Evolutionary conservation across 2,888 invertebrate genomes (phyloP).

Genomic region (Ctena decussata): DNA sequence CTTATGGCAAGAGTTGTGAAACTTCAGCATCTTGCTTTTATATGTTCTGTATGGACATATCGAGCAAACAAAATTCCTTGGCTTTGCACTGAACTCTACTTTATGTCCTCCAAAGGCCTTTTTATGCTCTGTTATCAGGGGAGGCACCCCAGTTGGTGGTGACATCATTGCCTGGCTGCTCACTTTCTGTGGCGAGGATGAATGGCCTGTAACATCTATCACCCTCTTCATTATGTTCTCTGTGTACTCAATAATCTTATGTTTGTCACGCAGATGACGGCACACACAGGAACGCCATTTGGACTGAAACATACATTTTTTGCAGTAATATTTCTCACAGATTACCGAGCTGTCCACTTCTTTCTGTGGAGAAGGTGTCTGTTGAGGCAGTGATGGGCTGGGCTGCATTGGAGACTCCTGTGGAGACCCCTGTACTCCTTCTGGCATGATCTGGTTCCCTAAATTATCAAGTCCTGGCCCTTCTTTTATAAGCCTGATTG

Average conservation of each 20-base stretch:
- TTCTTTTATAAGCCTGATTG: conserved; percentile 70
- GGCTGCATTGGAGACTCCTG: background rate
- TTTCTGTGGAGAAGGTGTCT: background rate
- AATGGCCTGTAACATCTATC: background rate
- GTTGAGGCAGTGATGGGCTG: background rate
- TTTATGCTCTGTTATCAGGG: background rate
- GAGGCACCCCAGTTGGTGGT: background rate
- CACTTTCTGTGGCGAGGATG: background rate
- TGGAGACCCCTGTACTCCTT: conserved; percentile 6
- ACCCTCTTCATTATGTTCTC: conserved; percentile 39
- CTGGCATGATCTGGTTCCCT: conserved; percentile 32
- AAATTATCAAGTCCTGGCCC: conserved; percentile 48
- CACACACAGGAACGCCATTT: conserved; percentile 73
- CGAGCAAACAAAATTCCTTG: conserved; percentile 88
- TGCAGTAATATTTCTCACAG: conserved; percentile 72
- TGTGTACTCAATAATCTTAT: conserved; percentile 75
- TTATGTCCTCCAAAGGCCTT: background rate
- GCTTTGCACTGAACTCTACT: background rate
- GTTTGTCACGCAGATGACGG: conserved; percentile 76
- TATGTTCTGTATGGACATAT: conserved; percentile 91
- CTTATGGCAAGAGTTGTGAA: conserved; percentile 91
- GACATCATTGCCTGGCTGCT: background rate
- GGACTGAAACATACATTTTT: conserved; percentile 76
- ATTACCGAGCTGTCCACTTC: background rate
- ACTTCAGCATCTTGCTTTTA: conserved; percentile 81